These are phyloP conservation scores for Smithornis capensis DNA, from an alignment of 2,113 vertebrate genomes.

Conservation along the genomic window DNA sequence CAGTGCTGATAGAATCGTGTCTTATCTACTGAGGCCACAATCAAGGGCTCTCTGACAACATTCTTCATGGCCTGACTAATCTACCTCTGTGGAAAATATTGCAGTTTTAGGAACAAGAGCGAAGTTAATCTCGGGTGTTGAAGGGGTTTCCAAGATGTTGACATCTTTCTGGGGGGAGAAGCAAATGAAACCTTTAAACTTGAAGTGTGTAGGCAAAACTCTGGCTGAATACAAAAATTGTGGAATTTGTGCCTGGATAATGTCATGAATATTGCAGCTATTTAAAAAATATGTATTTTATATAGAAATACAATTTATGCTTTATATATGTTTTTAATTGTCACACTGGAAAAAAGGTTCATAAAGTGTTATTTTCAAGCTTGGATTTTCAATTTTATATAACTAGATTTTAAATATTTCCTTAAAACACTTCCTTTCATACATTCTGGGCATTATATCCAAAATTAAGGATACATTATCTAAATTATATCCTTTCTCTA, in stretches of 20 bases:
- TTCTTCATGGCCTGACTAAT: background rate
- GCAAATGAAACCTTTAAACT: background rate
- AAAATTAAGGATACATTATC: background rate
- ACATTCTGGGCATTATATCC: background rate
- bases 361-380: background rate
- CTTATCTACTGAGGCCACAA: background rate
- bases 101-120: background rate
- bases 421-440: background rate
- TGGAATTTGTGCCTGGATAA: background rate
- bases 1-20: background rate
- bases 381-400: background rate
- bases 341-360: accelerated
- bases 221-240: background rate
- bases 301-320: background rate
- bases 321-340: background rate
- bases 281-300: background rate
- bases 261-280: background rate
- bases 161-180: background rate
- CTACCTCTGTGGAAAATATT: background rate
- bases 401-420: background rate
- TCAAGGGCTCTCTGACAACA: background rate
- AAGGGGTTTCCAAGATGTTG: background rate
- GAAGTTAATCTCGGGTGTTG: background rate
- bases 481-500: background rate
- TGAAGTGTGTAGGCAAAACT: background rate